Base-by-base conservation (phyloP, 2,888 invertebrate species). In the Cylindroiulus punctatus region DNA sequence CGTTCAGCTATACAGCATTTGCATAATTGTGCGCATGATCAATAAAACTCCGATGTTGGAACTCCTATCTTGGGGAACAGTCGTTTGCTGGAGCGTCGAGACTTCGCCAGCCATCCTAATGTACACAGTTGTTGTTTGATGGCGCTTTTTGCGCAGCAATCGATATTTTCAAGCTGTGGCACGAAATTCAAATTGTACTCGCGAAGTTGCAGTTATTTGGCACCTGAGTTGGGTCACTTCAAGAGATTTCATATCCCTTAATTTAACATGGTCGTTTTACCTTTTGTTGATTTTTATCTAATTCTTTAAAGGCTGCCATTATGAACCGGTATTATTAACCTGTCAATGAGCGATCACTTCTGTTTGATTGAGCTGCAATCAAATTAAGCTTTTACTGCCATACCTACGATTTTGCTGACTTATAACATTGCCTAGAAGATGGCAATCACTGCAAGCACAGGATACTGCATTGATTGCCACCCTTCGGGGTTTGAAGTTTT, bases 11-110 rank as follows among this genome's bases (percentile, higher is more conserved):
- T 52, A 7, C 26, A 12, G 3, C 14, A 14, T 76, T 76, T 76
- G 76, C 76, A 76, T 76, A 76, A 76, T 76, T 76, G 76, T 76
- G 76, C 76, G 76, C 76, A 76, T 76, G 30, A 76, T 76, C 76
- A 76, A 76, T 76, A 76, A 76, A 30, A 26, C 30, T 30, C 14
- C 0, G 26, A 12, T 30, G 30, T 10, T 30, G 30, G 76, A 30
- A 26, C 30, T 76, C 14, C 14, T 3, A 76, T 30, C 76, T 14
- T 12, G 30, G 14, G 76, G n/a, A 76, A 30, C 30, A 14, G 76
- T 30, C 76, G 76, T 76, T 76, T 30, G 12, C 76, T 76, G 14
- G 14, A 76, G 76, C 76, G 76, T 14, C 76, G 76, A 30, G 17
- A 76, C 76, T 76, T 76, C 76, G 7, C 14, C 2, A 30, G 30